These are phyloP conservation scores for Crepidodera aurea DNA, from an alignment of 2,888 invertebrate genomes.

Conservation along the genomic window DNA sequence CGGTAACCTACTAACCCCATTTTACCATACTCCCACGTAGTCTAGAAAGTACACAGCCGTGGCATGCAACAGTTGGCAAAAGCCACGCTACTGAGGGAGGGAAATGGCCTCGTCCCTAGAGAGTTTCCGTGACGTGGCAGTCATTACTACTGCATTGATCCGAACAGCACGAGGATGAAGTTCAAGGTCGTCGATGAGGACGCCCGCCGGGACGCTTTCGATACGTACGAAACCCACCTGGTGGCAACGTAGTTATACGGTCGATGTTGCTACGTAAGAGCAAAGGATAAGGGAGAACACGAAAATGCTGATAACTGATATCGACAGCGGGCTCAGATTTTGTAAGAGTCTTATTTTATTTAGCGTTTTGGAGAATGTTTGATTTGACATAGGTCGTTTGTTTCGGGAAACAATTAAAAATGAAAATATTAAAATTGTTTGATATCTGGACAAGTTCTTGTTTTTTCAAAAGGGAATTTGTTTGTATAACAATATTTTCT, in stretches of 20 bases:
- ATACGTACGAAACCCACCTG: background rate
- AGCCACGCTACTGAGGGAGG: background rate
- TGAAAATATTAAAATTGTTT: too few species aligned
- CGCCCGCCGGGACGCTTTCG: conserved; percentile 40
- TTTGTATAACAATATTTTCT: too few species aligned
- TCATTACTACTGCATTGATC: conserved; percentile 41
- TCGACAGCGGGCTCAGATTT: background rate
- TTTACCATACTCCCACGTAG: conserved; percentile 4
- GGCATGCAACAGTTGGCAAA: conserved; percentile 31
- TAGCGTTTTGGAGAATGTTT: background rate
- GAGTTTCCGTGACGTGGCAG: conserved; percentile 35
- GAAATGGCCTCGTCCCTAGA: conserved; percentile 29
- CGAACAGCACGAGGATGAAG: conserved; percentile 34
- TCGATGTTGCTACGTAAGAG: conserved; percentile 7
- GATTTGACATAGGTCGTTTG: too few species aligned
- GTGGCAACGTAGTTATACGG: too few species aligned
- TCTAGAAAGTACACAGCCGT: background rate
- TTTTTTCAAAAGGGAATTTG: too few species aligned
- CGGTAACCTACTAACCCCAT: conserved; percentile 30
- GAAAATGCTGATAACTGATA: too few species aligned
- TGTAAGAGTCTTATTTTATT: background rate
- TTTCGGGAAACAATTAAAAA: too few species aligned
- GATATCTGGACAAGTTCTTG: too few species aligned
- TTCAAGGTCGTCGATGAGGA: conserved; percentile 36
- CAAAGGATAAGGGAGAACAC: background rate